Percentiles rank a stretch among this genome's conserved stretches.
These are phyloP conservation scores for Harpagus bidentatus DNA, from an alignment of 2,113 vertebrate species.

Conservation along the genomic window DNA sequence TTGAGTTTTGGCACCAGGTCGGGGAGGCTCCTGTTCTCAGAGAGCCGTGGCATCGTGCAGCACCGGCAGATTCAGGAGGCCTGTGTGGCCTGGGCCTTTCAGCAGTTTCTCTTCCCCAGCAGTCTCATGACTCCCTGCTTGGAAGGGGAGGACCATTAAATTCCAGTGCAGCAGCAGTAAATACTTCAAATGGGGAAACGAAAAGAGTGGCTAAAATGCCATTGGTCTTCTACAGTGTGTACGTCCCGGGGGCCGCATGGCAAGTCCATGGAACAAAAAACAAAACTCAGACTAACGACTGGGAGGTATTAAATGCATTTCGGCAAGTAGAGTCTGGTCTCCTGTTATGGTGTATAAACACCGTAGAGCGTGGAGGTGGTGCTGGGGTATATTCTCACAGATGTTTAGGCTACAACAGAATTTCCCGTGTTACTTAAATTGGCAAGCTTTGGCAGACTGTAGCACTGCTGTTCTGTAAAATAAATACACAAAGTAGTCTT, in stretches of 20 bases:
- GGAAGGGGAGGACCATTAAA: neutral
- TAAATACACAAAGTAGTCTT: neutral
- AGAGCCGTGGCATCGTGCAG: neutral
- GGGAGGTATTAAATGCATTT: neutral
- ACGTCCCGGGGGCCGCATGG: neutral
- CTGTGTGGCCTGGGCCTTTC: neutral
- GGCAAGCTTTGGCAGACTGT: neutral
- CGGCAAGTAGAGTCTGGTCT: neutral
- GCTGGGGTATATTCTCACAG: neutral
- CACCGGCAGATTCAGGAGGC: neutral
- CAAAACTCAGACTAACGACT: neutral
- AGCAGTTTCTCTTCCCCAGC: neutral
- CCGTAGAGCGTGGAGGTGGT: rapidly evolving
- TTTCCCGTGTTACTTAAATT: neutral
- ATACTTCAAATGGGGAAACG: neutral
- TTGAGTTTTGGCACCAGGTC: neutral
- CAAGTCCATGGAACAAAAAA: rapidly evolving
- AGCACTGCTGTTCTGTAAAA: neutral
- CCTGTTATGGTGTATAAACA: neutral
- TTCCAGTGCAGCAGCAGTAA: neutral
- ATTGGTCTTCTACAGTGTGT: rapidly evolving
- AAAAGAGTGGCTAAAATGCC: neutral
- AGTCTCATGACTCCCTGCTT: neutral
- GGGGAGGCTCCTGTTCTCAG: neutral
- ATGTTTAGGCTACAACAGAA: neutral